phyloP scores from a whole-genome alignment of 1,140 invertebrate genomes.

The Parapsyche elsis region DNA sequence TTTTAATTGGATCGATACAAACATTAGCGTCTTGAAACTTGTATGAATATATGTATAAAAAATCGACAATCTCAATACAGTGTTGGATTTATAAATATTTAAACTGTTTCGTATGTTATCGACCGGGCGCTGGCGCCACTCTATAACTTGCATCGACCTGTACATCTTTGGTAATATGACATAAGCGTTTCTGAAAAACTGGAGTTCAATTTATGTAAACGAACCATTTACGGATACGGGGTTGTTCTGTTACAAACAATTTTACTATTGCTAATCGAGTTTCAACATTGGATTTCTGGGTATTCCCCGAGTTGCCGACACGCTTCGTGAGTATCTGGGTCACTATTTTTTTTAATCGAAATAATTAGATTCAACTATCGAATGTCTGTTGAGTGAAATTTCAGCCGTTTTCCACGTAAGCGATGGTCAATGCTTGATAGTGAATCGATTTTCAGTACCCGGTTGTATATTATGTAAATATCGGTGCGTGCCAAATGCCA shows the following conservation, averaged over 20 bases:
- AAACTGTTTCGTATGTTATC: background rate
- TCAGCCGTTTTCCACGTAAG: constrained; percentile 1
- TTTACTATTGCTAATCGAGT: background rate
- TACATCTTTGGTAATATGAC: constrained; percentile 20
- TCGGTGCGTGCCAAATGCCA: constrained; percentile 36
- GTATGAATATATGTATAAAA: too few species aligned
- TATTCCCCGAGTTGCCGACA: background rate
- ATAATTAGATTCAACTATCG: background rate
- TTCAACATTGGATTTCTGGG: background rate
- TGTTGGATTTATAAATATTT: constrained; percentile 1
- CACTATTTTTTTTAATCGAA: too few species aligned
- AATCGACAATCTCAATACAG: too few species aligned
- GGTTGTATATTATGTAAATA: constrained; percentile 11
- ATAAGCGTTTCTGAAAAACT: constrained; percentile 3
- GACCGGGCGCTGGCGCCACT: background rate
- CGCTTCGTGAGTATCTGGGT: too few species aligned
- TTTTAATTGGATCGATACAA: too few species aligned
- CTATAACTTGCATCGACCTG: background rate
- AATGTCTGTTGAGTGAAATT: background rate
- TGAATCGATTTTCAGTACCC: background rate
- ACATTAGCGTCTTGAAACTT: too few species aligned
- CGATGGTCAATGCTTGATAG: background rate
- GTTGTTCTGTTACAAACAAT: background rate
- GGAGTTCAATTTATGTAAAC: background rate
- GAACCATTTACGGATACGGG: background rate